A percentile compares a stretch with the other conserved stretches of the same genome.
Evolutionary conservation across 2,113 vertebrate species (phyloP).

Genomic region (Acanthochromis polyacanthus): DNA sequence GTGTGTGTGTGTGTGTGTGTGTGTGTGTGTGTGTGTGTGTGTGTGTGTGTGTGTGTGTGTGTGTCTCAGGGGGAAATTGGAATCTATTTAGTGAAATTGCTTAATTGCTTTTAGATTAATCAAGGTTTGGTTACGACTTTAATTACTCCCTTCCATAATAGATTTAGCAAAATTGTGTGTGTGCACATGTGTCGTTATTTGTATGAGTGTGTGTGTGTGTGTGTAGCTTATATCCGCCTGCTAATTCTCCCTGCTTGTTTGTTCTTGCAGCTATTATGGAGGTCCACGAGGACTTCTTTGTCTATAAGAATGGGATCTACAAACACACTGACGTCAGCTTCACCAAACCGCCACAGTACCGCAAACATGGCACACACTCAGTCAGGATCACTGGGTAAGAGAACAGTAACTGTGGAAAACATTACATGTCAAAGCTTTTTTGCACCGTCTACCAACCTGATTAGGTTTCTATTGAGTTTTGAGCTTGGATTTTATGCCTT

Average conservation of each 20-base stretch:
- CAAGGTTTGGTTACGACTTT: slow-evolving; percentile 18
- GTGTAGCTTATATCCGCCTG: slow-evolving; percentile 18
- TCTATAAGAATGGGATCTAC: slow-evolving; percentile 93
- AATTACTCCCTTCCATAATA: background rate
- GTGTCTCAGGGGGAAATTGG: slow-evolving; percentile 20
- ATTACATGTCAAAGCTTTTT: background rate
- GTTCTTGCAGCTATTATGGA: slow-evolving; percentile 92
- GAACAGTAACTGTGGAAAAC: background rate
- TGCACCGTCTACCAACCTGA: background rate
- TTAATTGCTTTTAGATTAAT: slow-evolving; percentile 57
- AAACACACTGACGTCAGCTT: slow-evolving; percentile 89
- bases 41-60: slow-evolving; percentile 47
- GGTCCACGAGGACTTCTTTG: slow-evolving; percentile 97
- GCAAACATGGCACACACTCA: slow-evolving; percentile 93
- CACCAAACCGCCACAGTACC: slow-evolving; percentile 85
- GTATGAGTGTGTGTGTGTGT: slow-evolving; percentile 2
- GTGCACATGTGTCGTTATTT: slow-evolving; percentile 8
- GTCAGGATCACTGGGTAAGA: slow-evolving; percentile 95
- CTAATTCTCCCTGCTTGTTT: slow-evolving; percentile 45
- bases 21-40: slow-evolving; percentile 48
- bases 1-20: slow-evolving; percentile 44
- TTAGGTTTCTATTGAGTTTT: background rate
- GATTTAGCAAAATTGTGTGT: slow-evolving; percentile 7
- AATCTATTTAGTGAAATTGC: slow-evolving; percentile 39
- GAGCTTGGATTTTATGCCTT: background rate